A percentile compares a stretch with the other conserved stretches of the same genome.
Evolutionary conservation across 2,888 invertebrate genomes (phyloP).

Genomic region (Escarpia spicata): DNA sequence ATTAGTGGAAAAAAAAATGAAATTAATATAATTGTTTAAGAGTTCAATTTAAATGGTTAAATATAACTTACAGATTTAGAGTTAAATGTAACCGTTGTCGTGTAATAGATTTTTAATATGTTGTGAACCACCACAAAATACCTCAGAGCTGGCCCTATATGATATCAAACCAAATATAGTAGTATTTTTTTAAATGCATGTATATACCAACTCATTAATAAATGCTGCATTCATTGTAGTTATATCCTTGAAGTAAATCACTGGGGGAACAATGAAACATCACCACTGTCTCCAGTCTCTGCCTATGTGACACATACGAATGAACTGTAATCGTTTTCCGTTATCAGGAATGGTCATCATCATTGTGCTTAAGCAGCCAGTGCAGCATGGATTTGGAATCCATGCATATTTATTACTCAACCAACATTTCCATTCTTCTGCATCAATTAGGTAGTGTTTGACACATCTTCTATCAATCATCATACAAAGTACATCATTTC

Average conservation of each 20-base stretch:
- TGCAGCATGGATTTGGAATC: background rate
- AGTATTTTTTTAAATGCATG: background rate
- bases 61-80: too few species aligned
- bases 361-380: background rate
- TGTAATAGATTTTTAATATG: too few species aligned
- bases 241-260: background rate
- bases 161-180: background rate
- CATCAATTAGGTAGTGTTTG: background rate
- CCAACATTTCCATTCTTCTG: background rate
- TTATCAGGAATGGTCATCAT: background rate
- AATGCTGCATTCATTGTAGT: background rate
- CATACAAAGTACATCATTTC: background rate
- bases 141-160: too few species aligned
- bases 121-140: too few species aligned
- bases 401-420: background rate
- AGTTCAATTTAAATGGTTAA: too few species aligned
- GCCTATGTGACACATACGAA: background rate
- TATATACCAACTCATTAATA: background rate
- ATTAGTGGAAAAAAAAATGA: too few species aligned
- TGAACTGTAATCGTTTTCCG: background rate
- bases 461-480: background rate
- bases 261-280: background rate
- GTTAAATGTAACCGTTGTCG: too few species aligned
- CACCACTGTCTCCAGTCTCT: background rate
- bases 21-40: too few species aligned